Conservation (phyloP, 2,797 vertebrate species). For the Microchirus variegatus region DNA sequence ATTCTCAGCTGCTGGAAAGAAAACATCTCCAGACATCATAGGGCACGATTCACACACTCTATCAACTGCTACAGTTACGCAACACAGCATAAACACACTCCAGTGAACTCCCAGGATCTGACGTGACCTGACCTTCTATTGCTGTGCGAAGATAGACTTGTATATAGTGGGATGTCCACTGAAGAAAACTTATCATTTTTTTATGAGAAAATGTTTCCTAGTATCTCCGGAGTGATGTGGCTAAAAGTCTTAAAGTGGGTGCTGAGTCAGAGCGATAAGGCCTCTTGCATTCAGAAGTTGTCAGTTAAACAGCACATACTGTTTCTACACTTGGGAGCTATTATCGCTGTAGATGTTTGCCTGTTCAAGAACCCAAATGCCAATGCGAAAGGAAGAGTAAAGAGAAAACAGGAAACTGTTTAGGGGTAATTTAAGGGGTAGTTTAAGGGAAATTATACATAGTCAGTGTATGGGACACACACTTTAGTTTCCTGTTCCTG, state of each 20-base stretch:
- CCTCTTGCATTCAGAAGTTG: too few species aligned
- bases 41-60: slow-evolving; percentile 70
- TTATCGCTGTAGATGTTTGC: too few species aligned
- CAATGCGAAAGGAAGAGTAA: too few species aligned
- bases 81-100: slow-evolving; percentile 54
- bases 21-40: slow-evolving; percentile 48
- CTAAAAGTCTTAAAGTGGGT: not conserved
- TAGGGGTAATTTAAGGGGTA: too few species aligned
- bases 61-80: slow-evolving; percentile 48
- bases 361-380: not conserved
- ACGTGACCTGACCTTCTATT: slow-evolving; percentile 26
- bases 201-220: too few species aligned
- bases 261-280: slow-evolving; percentile 2
- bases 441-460: too few species aligned
- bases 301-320: too few species aligned
- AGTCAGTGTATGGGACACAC: too few species aligned
- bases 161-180: slow-evolving; percentile 1
- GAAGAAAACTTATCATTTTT: not conserved
- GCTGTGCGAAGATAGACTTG: slow-evolving; percentile 1
- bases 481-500: too few species aligned
- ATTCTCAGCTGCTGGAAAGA: slow-evolving; percentile 67
- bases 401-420: too few species aligned
- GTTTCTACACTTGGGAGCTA: too few species aligned
- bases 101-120: slow-evolving; percentile 29
- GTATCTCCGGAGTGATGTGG: not conserved